A percentile compares a stretch with the other conserved stretches of the same genome.
Conservation (phyloP, 2,888 invertebrate genomes). For the Cephus pulcher region DNA sequence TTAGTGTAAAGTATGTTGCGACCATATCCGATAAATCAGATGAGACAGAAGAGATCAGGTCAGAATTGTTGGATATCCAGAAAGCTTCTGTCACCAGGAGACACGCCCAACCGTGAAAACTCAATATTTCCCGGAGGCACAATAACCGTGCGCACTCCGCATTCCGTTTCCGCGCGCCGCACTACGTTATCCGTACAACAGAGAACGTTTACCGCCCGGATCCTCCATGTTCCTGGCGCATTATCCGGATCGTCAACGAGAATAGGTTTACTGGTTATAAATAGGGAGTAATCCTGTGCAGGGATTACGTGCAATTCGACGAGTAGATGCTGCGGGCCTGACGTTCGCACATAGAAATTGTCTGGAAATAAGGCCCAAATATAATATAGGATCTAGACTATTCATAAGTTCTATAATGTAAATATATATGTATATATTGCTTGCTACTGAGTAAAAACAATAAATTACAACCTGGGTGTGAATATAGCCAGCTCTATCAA, state of each 20-base stretch:
- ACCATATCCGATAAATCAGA: neutral
- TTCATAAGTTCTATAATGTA: neutral
- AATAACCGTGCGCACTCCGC: neutral
- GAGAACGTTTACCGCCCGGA: neutral
- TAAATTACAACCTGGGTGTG: neutral
- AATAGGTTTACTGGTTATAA: slow-evolving; percentile 34
- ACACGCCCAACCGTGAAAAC: slow-evolving; percentile 8
- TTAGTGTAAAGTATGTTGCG: neutral
- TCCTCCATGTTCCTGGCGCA: slow-evolving; percentile 5
- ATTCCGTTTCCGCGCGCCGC: neutral
- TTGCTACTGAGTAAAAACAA: neutral
- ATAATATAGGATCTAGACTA: neutral
- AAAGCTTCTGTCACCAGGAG: neutral
- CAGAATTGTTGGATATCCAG: neutral
- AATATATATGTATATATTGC: neutral
- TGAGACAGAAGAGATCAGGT: neutral
- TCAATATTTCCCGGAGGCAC: slow-evolving; percentile 1
- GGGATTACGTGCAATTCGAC: neutral
- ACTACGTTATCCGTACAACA: neutral
- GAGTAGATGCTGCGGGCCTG: neutral
- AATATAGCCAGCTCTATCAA: neutral
- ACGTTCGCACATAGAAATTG: neutral
- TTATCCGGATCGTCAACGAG: slow-evolving; percentile 37
- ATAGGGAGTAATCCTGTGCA: neutral
- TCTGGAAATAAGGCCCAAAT: neutral